Evolutionary conservation across 1,140 invertebrate genomes (phyloP), one percentile per base, ranked within the genome.

Genomic region (Conopomorpha cramerella): DNA sequence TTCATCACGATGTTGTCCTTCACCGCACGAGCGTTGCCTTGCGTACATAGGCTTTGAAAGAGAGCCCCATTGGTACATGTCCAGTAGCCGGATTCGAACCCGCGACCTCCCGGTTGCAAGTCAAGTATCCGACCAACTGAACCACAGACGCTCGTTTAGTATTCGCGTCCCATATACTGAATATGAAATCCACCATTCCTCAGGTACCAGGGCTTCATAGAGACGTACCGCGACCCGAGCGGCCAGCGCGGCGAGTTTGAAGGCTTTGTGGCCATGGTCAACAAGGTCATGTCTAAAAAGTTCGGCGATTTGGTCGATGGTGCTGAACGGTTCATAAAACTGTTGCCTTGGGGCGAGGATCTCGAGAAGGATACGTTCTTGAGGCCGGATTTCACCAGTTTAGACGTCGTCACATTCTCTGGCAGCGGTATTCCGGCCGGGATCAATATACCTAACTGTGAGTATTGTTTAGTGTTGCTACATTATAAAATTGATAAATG

Each of bases 401-500:
- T 98, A n/a, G 95, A 98, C 78, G 91, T 98, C 2, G 66, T 98
- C 0, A 89, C 92, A 0, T 98, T 96, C 77, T 84, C 90, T 2
- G 88, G 92, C 8, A 93, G 91, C 52, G 93, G 91, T 13, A 92
- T 98, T 43, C 95, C 95, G 1, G 87, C 91, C 37, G 96, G 95
- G 25, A 98, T 98, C 38, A 98, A 97, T 65, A 98, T 98, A 77
- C 95, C 95, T 14, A 98, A 98, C 71, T 98, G 90, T 92, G 77
- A 83, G 86, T 52, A n/a, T n/a, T n/a, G n/a, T n/a, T n/a, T n/a
- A n/a, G n/a, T n/a, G n/a, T n/a, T n/a, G n/a, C n/a, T n/a, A n/a
- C n/a, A n/a, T n/a, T n/a, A n/a, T n/a, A n/a, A n/a, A n/a, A n/a
- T n/a, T n/a, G n/a, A n/a, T n/a, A n/a, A n/a, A n/a, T n/a, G n/a